Conservation (phyloP, 2,797 vertebrate genomes). For the Notamacropus eugenii region DNA sequence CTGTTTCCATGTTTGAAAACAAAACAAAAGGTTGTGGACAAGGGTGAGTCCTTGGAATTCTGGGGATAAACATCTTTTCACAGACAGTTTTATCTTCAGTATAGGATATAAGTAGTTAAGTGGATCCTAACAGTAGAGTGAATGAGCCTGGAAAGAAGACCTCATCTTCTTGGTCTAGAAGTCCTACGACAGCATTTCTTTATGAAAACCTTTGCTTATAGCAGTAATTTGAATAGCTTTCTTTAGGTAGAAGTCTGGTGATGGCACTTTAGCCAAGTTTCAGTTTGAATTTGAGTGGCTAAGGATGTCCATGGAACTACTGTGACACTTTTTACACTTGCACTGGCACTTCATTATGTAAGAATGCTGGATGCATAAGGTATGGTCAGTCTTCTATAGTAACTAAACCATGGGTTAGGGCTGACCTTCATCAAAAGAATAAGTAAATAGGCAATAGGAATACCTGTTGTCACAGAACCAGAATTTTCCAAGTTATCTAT, state of each 20-base stretch:
- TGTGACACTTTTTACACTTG: background rate
- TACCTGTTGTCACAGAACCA: constrained; percentile 61
- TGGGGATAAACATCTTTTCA: constrained; percentile 51
- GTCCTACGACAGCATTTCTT: constrained; percentile 22
- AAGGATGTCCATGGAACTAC: background rate
- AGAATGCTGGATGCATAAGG: constrained; percentile 50
- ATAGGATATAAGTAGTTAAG: background rate
- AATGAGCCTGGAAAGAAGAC: constrained; percentile 18
- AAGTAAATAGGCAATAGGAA: constrained; percentile 46
- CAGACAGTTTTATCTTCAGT: constrained; percentile 33
- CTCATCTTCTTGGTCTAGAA: constrained; percentile 27
- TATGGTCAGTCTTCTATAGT: constrained; percentile 36
- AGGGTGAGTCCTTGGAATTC: constrained; percentile 55
- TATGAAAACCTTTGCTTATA: constrained; percentile 20
- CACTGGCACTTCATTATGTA: background rate
- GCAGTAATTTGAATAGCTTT: constrained; percentile 8
- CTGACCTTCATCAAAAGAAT: constrained; percentile 55
- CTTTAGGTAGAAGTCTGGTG: constrained; percentile 30
- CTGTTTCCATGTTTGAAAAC: constrained; percentile 52
- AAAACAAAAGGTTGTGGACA: constrained; percentile 40
- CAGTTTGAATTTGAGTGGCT: background rate
- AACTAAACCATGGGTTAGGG: constrained; percentile 33
- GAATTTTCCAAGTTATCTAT: constrained; percentile 61
- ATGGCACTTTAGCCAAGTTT: constrained; percentile 38
- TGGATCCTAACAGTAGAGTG: background rate